A percentile compares a stretch with the other conserved stretches of the same genome.
Evolutionary conservation across 2,797 vertebrate genomes (phyloP).

Genomic region (Valencia hispanica): DNA sequence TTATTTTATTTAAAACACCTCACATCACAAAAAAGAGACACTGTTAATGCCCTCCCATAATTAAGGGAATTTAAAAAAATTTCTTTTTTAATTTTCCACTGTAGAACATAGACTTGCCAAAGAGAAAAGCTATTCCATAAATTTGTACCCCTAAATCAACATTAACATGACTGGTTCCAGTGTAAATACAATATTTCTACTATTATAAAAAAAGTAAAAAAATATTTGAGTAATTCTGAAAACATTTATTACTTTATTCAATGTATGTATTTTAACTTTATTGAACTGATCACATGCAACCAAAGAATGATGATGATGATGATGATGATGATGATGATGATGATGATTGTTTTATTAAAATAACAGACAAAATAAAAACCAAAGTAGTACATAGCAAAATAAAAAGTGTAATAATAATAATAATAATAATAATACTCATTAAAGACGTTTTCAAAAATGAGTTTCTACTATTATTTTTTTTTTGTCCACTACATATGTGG

Average conservation of each 20-base stretch:
- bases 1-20: no score
- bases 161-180: not conserved
- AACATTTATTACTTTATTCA: not conserved
- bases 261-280: not conserved
- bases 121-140: no score
- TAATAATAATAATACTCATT: not conserved
- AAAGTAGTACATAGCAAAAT: not conserved
- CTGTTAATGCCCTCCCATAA: no score
- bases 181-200: not conserved
- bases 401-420: not conserved
- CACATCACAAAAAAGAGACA: no score
- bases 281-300: not conserved
- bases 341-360: not conserved
- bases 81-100: no score
- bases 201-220: no score
- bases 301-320: not conserved
- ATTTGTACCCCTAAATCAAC: no score
- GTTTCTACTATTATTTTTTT: not conserved
- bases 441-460: no score
- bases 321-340: not conserved
- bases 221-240: not conserved
- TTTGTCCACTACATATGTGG: no score
- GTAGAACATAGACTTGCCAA: no score
- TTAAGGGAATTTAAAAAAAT: no score
- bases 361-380: not conserved